Conservation (phyloP, 2,113 vertebrate genomes). For the Sinocyclocheilus grahami region DNA sequence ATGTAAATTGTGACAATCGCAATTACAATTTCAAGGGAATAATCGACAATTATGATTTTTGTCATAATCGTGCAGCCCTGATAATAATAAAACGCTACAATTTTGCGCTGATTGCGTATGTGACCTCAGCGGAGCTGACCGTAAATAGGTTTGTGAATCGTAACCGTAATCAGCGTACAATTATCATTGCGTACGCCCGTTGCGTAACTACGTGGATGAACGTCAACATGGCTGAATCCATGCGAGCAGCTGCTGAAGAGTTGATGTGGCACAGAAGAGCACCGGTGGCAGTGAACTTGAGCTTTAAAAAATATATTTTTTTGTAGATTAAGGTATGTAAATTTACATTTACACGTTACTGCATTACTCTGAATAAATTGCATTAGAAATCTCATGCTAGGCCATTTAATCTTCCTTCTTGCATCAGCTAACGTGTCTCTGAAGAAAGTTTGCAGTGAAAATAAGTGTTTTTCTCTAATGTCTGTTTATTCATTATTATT, state of each 20-base stretch:
- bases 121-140: not conserved
- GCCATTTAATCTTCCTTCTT: not conserved
- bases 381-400: not conserved
- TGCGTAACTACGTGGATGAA: slow-evolving; percentile 32
- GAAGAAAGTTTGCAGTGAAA: not conserved
- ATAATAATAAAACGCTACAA: no score
- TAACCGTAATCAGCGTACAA: not conserved
- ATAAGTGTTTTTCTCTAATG: not conserved
- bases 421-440: slow-evolving; percentile 14
- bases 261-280: slow-evolving; percentile 49
- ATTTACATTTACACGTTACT: not conserved
- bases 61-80: no score
- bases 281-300: slow-evolving; percentile 31
- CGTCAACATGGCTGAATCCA: slow-evolving; percentile 35
- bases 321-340: slow-evolving; percentile 39
- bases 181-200: not conserved
- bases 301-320: not conserved
- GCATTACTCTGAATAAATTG: not conserved
- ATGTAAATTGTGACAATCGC: no score
- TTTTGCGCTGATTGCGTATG: not conserved
- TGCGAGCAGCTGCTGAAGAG: not conserved
- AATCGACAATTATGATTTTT: no score
- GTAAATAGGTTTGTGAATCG: slow-evolving; percentile 12
- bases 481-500: not conserved
- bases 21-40: no score